A percentile compares a stretch with the other conserved stretches of the same genome.
Conservation (phyloP, 1,140 invertebrate species). For the Semibalanus balanoides region DNA sequence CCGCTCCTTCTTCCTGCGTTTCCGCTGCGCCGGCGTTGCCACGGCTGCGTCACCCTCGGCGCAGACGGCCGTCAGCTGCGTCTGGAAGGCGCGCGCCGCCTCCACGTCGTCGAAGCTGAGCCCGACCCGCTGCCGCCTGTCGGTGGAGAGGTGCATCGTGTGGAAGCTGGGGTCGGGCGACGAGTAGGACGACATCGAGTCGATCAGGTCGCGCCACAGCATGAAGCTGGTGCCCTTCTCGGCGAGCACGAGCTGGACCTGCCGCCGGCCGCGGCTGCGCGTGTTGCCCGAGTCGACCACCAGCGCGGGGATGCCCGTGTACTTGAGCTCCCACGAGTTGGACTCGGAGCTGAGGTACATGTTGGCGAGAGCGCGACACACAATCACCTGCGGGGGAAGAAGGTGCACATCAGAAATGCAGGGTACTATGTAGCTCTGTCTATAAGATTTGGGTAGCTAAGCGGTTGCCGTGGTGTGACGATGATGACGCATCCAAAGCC, state of each 20-base stretch:
- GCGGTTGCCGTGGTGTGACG: too few relatives aligned
- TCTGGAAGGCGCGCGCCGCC: constrained; percentile 50
- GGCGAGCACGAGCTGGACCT: constrained; percentile 58
- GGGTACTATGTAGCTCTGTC: too few relatives aligned
- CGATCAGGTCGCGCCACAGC: constrained; percentile 72
- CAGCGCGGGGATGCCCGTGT: constrained; percentile 66
- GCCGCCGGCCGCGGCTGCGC: constrained; percentile 48
- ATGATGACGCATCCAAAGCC: too few relatives aligned
- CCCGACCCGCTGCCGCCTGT: constrained; percentile 41
- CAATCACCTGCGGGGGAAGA: constrained; percentile 43
- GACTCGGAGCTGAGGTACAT: constrained; percentile 45
- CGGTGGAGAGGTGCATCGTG: constrained; percentile 40
- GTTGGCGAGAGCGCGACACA: constrained; percentile 63
- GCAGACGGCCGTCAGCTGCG: constrained; percentile 14
- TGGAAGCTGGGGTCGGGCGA: constrained; percentile 32
- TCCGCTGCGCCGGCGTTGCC: not conserved
- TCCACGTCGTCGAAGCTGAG: constrained; percentile 61
- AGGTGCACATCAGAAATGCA: too few relatives aligned
- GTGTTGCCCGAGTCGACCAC: constrained; percentile 61
- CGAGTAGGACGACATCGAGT: constrained; percentile 41
- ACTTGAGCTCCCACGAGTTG: constrained; percentile 51
- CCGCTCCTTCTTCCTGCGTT: constrained; percentile 17
- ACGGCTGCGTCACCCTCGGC: not conserved
- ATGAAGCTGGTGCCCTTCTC: constrained; percentile 71
- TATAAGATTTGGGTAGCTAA: too few relatives aligned